Conservation (phyloP, 2,888 invertebrate genomes). For the Drosophila atripex region DNA sequence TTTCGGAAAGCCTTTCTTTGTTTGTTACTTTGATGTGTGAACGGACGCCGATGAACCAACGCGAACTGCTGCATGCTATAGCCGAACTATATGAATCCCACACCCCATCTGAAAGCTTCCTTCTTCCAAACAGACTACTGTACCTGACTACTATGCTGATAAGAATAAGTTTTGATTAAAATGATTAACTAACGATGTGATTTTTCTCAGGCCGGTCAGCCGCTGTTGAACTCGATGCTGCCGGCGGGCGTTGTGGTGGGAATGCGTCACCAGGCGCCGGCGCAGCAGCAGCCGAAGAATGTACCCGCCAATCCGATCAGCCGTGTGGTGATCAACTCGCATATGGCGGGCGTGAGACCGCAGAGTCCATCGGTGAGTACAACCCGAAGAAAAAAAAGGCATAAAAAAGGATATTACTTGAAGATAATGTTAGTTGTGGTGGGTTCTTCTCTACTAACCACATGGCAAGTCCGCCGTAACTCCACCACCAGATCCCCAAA, state of each 20-base stretch:
- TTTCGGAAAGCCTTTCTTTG: constrained; percentile 4
- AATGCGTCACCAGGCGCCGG: constrained; percentile 90
- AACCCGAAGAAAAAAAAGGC: too few species aligned
- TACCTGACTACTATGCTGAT: too few species aligned
- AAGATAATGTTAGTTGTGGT: constrained; percentile 62
- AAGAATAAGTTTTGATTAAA: neutral
- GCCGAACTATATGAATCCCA: constrained; percentile 16
- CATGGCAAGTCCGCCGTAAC: constrained; percentile 37
- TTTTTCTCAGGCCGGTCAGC: constrained; percentile 84
- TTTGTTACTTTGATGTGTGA: neutral
- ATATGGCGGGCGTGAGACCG: constrained; percentile 92
- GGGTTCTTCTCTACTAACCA: constrained; percentile 65
- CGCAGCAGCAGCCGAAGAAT: constrained; percentile 89
- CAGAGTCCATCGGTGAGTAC: constrained; percentile 88
- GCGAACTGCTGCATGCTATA: constrained; percentile 41
- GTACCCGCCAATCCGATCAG: constrained; percentile 90
- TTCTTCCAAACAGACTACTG: too few species aligned
- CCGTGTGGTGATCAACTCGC: constrained; percentile 92
- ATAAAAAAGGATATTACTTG: constrained; percentile 8
- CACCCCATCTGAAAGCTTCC: constrained; percentile 12
- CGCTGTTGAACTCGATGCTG: constrained; percentile 87
- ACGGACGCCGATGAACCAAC: neutral
- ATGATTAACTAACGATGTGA: neutral
- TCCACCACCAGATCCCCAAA: constrained; percentile 12
- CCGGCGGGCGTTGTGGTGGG: constrained; percentile 93